Base-by-base conservation (phyloP, 2,797 vertebrate genomes). In the Falco cherrug region DNA sequence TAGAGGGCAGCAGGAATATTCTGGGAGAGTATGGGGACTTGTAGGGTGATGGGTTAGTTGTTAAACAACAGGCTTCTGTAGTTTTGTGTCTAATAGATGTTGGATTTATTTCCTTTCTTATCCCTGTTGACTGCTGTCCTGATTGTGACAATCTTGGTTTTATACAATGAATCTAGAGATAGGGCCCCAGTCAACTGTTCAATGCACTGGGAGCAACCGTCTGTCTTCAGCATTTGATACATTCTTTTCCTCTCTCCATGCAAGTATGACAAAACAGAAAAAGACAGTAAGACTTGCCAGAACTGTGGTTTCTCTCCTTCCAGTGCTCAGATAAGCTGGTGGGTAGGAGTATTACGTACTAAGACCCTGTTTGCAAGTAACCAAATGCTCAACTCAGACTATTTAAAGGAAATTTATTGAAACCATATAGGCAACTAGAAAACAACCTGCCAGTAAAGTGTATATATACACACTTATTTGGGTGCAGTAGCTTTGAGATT, bases 91-190 rank as follows among this genome's bases (percentile, higher is more conserved):
- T 79, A 89, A 48, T 48, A 24, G 65, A 59, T 90, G 19, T 26
- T 79, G 28, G 24, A 90, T 89, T 90, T 92, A 90, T 89, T 82
- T 91, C 63, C 14, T 89, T 74, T 87, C 59, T 70, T 87, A 90
- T 76, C 28, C 48, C 48, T 64, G 54, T 51, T 89, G 56, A 74
- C 74, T 79, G 45, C 19, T 88, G 63, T 39, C 67, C 77, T 79
- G 61, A 75, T 81, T 93, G 79, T 88, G 74, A 84, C 61, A 90
- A 67, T 75, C 73, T 64, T 73, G 56, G 26, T 88, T 95, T 90
- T 79, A 71, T 81, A 31, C 31, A 91, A 77, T 0, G 0, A 50
- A 83, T 53, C 50, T 31, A 63, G 83, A 81, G 39, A 56, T 6
- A 48, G 33, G 24, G 31, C 7, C 60, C 53, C 37, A 60, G 50